Evolutionary conservation across 2,113 vertebrate species (phyloP).

Genomic region (Sylvietta virens): DNA sequence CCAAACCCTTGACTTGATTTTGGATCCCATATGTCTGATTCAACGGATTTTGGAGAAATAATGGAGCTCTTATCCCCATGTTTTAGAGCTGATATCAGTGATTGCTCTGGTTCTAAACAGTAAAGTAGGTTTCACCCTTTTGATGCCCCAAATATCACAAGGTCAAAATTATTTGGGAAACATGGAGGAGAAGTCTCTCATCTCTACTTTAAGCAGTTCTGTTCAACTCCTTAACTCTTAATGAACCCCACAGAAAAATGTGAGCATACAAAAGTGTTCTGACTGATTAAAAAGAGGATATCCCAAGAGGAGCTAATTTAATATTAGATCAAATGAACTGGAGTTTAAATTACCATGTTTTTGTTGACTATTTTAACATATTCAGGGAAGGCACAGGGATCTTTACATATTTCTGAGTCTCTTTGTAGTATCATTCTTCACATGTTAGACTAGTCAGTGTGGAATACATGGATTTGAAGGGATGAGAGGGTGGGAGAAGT

Average conservation of each 20-base stretch:
- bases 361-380: constrained; percentile 63
- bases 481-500: not conserved
- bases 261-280: constrained; percentile 22
- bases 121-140: not conserved
- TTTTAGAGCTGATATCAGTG: not conserved
- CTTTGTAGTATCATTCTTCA: constrained; percentile 60
- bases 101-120: not conserved
- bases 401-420: constrained; percentile 48
- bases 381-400: constrained; percentile 42
- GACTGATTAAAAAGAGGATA: constrained; percentile 32
- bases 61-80: not conserved
- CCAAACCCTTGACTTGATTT: not conserved
- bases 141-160: not conserved
- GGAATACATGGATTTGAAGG: constrained; percentile 48
- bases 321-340: constrained; percentile 65
- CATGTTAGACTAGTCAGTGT: constrained; percentile 14
- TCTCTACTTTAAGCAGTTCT: constrained; percentile 26
- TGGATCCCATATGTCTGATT: not conserved
- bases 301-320: constrained; percentile 60
- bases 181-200: not conserved
- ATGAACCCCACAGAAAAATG: constrained; percentile 29
- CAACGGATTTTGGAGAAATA: not conserved
- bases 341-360: constrained; percentile 60
- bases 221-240: constrained; percentile 44
- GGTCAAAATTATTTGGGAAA: not conserved